Evolutionary conservation across 2,888 invertebrate genomes (phyloP).

Genomic region (Xestia xanthographa): DNA sequence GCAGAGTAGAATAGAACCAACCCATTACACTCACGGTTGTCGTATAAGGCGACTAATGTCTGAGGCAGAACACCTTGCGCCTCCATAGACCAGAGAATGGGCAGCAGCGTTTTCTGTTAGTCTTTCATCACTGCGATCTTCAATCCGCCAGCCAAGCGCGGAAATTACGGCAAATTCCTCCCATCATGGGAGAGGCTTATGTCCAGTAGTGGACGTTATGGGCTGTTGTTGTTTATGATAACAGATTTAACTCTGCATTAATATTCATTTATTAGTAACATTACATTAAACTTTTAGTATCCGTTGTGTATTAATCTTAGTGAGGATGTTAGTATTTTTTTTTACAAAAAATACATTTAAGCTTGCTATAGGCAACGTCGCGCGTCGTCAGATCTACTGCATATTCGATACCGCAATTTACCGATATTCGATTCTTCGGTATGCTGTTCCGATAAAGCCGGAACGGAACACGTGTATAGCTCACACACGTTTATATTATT

Average conservation of each 20-base stretch:
- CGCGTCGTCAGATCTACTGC: constrained; percentile 18
- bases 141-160: too few species aligned
- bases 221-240: too few species aligned
- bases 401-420: constrained; percentile 6
- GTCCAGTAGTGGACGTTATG: too few species aligned
- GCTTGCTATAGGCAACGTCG: neutral
- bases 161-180: too few species aligned
- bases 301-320: neutral
- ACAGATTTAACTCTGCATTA: constrained; percentile 6
- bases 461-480: neutral
- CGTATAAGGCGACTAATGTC: too few species aligned
- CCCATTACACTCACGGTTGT: too few species aligned
- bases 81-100: too few species aligned
- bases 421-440: neutral
- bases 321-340: neutral
- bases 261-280: constrained; percentile 15
- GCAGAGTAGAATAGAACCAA: too few species aligned
- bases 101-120: too few species aligned
- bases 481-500: neutral
- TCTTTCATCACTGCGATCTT: too few species aligned
- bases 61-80: too few species aligned
- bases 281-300: neutral
- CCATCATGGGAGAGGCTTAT: too few species aligned
- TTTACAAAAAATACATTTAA: neutral
- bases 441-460: neutral